Conservation (phyloP, 2,888 invertebrate genomes). For the Graphium colonna region DNA sequence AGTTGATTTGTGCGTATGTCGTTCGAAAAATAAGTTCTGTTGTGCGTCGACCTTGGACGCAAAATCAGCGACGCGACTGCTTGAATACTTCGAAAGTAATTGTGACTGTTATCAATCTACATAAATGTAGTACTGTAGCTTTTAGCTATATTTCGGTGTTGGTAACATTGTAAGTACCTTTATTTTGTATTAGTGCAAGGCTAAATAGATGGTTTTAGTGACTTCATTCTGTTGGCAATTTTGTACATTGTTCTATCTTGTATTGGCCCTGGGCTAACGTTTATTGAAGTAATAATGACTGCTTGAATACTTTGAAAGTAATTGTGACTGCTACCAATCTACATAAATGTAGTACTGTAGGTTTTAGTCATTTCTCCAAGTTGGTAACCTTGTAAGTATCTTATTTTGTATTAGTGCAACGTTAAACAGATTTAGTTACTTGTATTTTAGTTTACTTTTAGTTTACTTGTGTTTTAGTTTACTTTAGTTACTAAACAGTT, state of each 20-base stretch:
- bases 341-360: neutral
- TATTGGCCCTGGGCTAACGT: neutral
- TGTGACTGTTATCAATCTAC: slow-evolving; percentile 16
- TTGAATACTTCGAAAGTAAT: slow-evolving; percentile 12
- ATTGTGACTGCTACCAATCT: slow-evolving; percentile 17
- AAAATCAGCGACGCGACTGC: slow-evolving; percentile 19
- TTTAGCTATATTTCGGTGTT: no score
- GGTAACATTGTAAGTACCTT: no score
- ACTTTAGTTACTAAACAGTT: no score
- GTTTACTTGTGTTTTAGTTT: no score
- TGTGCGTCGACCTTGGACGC: slow-evolving; percentile 14
- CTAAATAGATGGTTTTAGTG: no score
- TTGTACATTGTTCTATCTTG: neutral
- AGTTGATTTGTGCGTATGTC: slow-evolving; percentile 1
- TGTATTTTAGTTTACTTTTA: no score
- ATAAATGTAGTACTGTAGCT: neutral
- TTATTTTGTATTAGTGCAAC: no score
- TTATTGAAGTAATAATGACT: neutral
- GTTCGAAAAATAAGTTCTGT: slow-evolving; percentile 7
- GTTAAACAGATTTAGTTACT: no score
- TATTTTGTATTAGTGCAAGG: no score
- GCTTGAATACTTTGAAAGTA: slow-evolving; percentile 8
- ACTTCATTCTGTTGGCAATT: no score
- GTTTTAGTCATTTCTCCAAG: no score
- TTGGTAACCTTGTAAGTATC: no score